Percentiles rank a stretch among this genome's conserved stretches.
These are phyloP conservation scores for Plectrocnemia conspersa DNA, from an alignment of 1,140 invertebrate genomes.

Conservation along the genomic window DNA sequence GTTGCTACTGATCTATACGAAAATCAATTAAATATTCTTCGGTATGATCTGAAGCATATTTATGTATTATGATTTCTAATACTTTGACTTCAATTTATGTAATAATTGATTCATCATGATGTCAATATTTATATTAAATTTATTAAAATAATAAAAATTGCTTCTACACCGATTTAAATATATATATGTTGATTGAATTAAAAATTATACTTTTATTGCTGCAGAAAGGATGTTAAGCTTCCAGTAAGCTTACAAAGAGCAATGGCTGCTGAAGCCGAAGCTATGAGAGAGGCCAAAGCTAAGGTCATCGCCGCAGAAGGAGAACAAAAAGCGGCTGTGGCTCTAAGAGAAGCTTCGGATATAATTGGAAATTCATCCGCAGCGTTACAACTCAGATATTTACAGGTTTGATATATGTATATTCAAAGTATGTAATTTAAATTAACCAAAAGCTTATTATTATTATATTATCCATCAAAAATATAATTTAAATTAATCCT, in stretches of 20 bases:
- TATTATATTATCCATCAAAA: too few relatives aligned
- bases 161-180: too few relatives aligned
- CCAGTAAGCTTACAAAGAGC: constrained; percentile 84
- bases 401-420: constrained; percentile 41
- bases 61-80: too few relatives aligned
- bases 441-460: too few relatives aligned
- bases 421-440: neutral
- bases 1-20: too few relatives aligned
- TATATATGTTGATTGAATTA: neutral
- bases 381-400: constrained; percentile 69
- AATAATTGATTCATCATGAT: constrained; percentile 12
- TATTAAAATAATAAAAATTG: too few relatives aligned
- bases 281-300: constrained; percentile 75
- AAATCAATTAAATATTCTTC: too few relatives aligned
- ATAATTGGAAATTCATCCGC: constrained; percentile 82
- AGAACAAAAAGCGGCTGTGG: constrained; percentile 82
- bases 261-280: constrained; percentile 90
- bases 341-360: constrained; percentile 85
- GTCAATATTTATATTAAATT: too few relatives aligned
- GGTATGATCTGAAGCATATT: too few relatives aligned
- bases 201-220: constrained; percentile 21
- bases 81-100: too few relatives aligned
- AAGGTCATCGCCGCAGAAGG: constrained; percentile 73
- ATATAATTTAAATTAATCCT: too few relatives aligned
- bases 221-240: constrained; percentile 86